Evolutionary conservation across 1,140 invertebrate species (phyloP), one percentile per base, ranked within the genome.

Genomic region (Cyclina sinensis): DNA sequence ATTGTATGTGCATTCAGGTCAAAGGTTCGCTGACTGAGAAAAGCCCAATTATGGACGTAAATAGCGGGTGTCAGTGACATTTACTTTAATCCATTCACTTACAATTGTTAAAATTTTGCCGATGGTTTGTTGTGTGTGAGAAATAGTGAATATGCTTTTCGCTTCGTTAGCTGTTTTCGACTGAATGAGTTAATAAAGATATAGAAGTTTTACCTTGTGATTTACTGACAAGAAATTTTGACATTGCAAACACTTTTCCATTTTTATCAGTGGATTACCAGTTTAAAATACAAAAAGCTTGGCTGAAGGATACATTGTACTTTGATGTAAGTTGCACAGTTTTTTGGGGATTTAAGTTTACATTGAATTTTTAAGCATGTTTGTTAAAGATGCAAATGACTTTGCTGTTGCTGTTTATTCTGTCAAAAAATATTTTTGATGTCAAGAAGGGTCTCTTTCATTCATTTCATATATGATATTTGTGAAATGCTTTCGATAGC

Each of bases 1-100:
- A 43, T 70, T 27, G 21, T 48, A 27, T 48, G 16, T 46, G 39
- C 24, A 76, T 76, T 14, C 39, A 76, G 73, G 73, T 76, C 39
- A 76, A 76, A 76, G 73, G 39, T 76, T 76, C 39, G 32, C 11
- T 21, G n/a, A n/a, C n/a, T 76, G 73, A 76, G 46, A 59, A 62
- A 57, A 35, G 46, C 43, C 48, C 51, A 57, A 59, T 59, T 59
- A 80, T 59, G 30, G 78, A 80, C 24, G 48, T 80, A 78, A 48
- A 51, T 78, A 32, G 1, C 7, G 74, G 48, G 46, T 59, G 54
- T 80, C 27, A 59, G 16, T 76, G 78, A 80, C 78, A 80, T 79
- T 79, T 79, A 51, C 76, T 57, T 32, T 79, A 79, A 54, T 27
- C 30, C 76, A 54, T 57, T 80, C 37, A 16, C n/a, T 57, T 32